These are phyloP conservation scores for Lepus timidus DNA, from an alignment of 2,113 vertebrate species.

Conservation along the genomic window DNA sequence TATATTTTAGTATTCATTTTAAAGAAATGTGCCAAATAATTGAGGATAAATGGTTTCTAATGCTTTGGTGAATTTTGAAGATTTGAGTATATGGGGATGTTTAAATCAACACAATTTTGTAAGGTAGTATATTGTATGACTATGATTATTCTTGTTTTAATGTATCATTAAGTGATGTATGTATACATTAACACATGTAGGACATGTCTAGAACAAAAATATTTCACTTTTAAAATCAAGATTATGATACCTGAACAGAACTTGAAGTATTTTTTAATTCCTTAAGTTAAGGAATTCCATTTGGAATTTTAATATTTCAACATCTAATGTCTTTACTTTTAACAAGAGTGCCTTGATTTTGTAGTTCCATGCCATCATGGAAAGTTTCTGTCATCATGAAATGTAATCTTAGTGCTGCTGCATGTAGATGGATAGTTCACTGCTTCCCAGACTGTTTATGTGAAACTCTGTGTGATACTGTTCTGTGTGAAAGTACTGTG, in stretches of 20 bases:
- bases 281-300: constrained; percentile 23
- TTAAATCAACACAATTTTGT: constrained; percentile 30
- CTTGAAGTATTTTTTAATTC: constrained; percentile 2
- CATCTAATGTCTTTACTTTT: background rate
- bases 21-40: constrained; percentile 55
- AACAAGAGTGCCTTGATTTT: background rate
- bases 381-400: background rate
- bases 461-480: background rate
- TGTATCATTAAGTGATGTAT: background rate
- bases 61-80: background rate
- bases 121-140: background rate
- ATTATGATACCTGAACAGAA: constrained; percentile 37
- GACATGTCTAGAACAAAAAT: constrained; percentile 32
- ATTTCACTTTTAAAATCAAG: constrained; percentile 1
- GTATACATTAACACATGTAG: background rate
- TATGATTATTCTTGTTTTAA: constrained; percentile 50
- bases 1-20: constrained; percentile 39
- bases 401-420: background rate
- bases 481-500: background rate
- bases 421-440: background rate
- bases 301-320: background rate
- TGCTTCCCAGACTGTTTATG: background rate
- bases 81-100: background rate
- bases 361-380: background rate
- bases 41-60: constrained; percentile 50